Conservation (phyloP, 1,140 invertebrate genomes). For the Mycetomoellerius zeteki region DNA sequence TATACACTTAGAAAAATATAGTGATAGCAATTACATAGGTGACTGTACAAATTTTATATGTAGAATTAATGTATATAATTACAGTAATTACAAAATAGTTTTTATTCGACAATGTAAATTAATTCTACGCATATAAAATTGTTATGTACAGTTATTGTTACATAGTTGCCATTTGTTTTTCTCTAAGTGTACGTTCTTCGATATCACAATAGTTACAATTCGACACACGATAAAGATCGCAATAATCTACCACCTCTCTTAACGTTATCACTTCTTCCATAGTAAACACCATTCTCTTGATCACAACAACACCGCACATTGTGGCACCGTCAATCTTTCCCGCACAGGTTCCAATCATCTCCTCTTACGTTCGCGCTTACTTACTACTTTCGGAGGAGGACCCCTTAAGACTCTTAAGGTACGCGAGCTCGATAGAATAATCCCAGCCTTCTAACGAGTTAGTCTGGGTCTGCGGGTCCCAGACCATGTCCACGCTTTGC, state of each 20-base stretch:
- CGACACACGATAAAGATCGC: background rate
- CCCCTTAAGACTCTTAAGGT: constrained; percentile 88
- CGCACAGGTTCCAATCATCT: background rate
- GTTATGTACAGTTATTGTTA: too few relatives aligned
- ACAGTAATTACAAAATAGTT: too few relatives aligned
- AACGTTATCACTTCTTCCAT: constrained; percentile 8
- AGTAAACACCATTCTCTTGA: background rate
- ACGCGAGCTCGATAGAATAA: constrained; percentile 93
- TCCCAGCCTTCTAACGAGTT: constrained; percentile 93
- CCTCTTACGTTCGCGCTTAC: background rate
- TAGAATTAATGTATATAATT: too few relatives aligned
- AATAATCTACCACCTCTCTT: background rate
- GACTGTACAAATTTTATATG: too few relatives aligned
- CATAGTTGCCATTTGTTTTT: too few relatives aligned
- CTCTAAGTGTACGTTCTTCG: background rate
- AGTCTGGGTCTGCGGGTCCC: constrained; percentile 85
- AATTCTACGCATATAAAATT: too few relatives aligned
- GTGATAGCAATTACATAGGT: too few relatives aligned
- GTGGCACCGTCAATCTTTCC: background rate
- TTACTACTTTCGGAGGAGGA: constrained; percentile 88
- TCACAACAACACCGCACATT: constrained; percentile 3
- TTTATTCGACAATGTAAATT: too few relatives aligned
- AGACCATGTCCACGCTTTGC: constrained; percentile 81
- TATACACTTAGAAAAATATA: too few relatives aligned
- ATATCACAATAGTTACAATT: background rate